phyloP scores from a whole-genome alignment of 2,888 invertebrate species.

The Tinea semifulvella region DNA sequence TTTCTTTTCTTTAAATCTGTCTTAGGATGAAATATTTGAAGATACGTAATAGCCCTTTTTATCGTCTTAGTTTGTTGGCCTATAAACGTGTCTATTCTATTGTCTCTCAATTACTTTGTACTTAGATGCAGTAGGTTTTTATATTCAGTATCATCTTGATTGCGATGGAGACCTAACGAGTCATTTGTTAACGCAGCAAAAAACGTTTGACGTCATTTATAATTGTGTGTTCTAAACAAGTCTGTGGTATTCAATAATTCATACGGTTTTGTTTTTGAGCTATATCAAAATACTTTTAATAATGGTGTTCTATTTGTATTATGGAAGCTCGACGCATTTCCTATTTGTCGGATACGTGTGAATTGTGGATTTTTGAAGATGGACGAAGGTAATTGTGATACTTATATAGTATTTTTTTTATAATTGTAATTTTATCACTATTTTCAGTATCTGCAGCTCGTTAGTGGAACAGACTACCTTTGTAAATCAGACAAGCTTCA shows the following conservation, averaged over 20 bases:
- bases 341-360: neutral
- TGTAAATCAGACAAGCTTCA: no score
- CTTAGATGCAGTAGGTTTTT: neutral
- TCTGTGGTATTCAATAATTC: constrained; percentile 1
- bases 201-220: constrained; percentile 2
- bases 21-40: no score
- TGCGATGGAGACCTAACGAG: neutral
- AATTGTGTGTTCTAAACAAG: neutral
- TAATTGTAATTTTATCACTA: neutral
- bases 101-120: constrained; percentile 5
- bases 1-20: no score
- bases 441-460: neutral
- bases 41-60: no score
- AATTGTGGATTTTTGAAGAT: neutral
- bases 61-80: constrained; percentile 6
- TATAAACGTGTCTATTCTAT: neutral
- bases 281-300: neutral
- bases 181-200: neutral
- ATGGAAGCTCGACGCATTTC: constrained; percentile 2
- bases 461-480: no score
- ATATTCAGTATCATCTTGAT: constrained; percentile 3
- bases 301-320: constrained; percentile 3
- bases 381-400: constrained; percentile 1
- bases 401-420: neutral
- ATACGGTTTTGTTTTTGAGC: neutral